Percentiles rank a stretch among this genome's conserved stretches.
phyloP scores from a whole-genome alignment of 1,140 invertebrate species.

The Littorina saxatilis region DNA sequence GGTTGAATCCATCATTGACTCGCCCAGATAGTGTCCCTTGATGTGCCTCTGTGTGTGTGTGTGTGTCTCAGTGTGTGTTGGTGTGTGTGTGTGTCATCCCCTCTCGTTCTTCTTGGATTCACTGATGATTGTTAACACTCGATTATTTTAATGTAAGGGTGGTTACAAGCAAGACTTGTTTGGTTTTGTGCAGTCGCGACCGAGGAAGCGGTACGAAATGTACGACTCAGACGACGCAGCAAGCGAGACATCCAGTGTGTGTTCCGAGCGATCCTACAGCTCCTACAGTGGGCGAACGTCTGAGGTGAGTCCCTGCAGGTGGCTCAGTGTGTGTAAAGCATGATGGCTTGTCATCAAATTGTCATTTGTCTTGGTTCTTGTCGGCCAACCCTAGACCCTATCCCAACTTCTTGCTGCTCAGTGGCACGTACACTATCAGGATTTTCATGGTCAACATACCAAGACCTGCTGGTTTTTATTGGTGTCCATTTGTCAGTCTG shows the following conservation, averaged over 20 bases:
- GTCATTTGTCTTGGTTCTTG: not conserved
- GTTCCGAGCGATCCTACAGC: slow-evolving; percentile 92
- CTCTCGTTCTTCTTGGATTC: too few species aligned
- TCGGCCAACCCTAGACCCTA: not conserved
- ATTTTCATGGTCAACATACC: too few species aligned
- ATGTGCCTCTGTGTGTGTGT: not conserved
- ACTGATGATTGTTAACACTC: too few species aligned
- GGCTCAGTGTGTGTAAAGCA: too few species aligned
- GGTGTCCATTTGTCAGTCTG: not conserved
- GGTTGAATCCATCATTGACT: too few species aligned
- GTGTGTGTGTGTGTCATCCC: not conserved
- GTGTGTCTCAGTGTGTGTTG: not conserved
- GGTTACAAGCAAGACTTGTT: too few species aligned
- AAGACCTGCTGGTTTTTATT: too few species aligned
- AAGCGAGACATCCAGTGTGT: slow-evolving; percentile 95
- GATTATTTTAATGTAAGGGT: too few species aligned
- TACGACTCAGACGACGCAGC: slow-evolving; percentile 85
- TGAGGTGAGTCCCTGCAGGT: slow-evolving; percentile 83
- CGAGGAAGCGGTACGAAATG: slow-evolving; percentile 60
- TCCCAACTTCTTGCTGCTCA: not conserved
- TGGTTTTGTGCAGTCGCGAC: slow-evolving; percentile 24
- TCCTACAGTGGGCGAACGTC: slow-evolving; percentile 84
- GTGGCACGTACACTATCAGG: too few species aligned
- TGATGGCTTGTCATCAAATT: not conserved
- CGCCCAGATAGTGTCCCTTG: too few species aligned